These are phyloP conservation scores for Seira sanloemensis DNA, from an alignment of 2,888 invertebrate species.

Conservation along the genomic window DNA sequence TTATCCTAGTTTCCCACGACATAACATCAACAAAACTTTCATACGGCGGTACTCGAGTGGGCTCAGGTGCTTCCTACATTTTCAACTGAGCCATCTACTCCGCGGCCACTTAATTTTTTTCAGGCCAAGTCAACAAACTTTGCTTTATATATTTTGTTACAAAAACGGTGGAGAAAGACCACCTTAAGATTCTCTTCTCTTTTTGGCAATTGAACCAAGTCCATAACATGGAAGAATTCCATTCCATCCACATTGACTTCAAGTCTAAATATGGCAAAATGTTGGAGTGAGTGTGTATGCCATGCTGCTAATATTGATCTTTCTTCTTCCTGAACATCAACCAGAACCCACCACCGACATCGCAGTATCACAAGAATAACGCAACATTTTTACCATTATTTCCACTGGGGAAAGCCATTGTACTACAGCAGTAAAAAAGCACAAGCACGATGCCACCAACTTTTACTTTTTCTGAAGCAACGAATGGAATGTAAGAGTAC, in stretches of 20 bases:
- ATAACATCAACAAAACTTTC: not conserved
- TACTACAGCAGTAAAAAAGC: not conserved
- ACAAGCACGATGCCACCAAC: not conserved
- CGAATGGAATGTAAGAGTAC: not conserved
- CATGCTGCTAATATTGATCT: not conserved
- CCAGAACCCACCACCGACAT: not conserved
- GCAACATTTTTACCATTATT: slow-evolving; percentile 1
- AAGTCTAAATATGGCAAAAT: too few relatives aligned
- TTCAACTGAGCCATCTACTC: too few relatives aligned
- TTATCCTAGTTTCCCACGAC: not conserved
- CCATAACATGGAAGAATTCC: too few relatives aligned
- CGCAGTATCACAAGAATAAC: not conserved
- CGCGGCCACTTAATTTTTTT: not conserved
- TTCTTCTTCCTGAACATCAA: not conserved
- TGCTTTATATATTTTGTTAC: too few relatives aligned
- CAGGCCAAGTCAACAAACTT: slow-evolving; percentile 21
- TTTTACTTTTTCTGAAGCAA: not conserved
- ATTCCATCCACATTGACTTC: too few relatives aligned
- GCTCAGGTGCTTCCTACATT: not conserved
- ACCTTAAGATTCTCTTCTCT: too few relatives aligned
- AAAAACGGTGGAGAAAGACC: too few relatives aligned
- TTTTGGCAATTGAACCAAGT: too few relatives aligned
- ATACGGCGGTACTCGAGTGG: not conserved
- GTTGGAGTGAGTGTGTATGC: too few relatives aligned
- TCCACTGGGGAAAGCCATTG: not conserved